Percentiles rank a stretch among this genome's conserved stretches.
These are phyloP conservation scores for Nautilus pompilius DNA, from an alignment of 1,140 invertebrate genomes.

Conservation along the genomic window DNA sequence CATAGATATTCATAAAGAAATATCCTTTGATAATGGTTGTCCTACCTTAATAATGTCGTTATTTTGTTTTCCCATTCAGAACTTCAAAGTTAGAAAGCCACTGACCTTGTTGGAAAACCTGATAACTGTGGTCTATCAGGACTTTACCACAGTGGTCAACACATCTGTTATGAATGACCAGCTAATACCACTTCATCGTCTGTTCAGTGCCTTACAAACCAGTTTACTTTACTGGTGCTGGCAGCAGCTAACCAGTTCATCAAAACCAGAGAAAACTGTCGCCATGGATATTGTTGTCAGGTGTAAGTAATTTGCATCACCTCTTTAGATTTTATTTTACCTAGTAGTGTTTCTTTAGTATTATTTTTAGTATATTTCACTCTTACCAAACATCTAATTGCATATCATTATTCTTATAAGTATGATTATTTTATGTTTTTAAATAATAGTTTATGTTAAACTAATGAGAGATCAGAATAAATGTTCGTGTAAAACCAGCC, in stretches of 20 bases:
- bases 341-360: not conserved
- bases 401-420: no score
- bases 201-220: slow-evolving; percentile 48
- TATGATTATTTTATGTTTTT: no score
- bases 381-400: no score
- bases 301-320: slow-evolving; percentile 24
- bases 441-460: no score
- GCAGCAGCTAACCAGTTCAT: slow-evolving; percentile 30
- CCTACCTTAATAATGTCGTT: not conserved
- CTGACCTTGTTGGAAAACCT: slow-evolving; percentile 49
- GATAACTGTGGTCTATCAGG: slow-evolving; percentile 45
- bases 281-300: slow-evolving; percentile 22
- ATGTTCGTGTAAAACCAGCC: no score
- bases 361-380: no score
- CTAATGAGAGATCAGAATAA: no score
- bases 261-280: slow-evolving; percentile 18
- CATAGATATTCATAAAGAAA: no score
- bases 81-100: slow-evolving; percentile 32
- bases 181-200: slow-evolving; percentile 42
- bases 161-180: slow-evolving; percentile 27
- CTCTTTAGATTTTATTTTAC: not conserved
- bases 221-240: slow-evolving; percentile 46
- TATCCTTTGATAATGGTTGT: no score
- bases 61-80: slow-evolving; percentile 25
- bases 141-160: slow-evolving; percentile 26